Conservation (phyloP, 2,113 vertebrate genomes). For the Polypterus senegalus region DNA sequence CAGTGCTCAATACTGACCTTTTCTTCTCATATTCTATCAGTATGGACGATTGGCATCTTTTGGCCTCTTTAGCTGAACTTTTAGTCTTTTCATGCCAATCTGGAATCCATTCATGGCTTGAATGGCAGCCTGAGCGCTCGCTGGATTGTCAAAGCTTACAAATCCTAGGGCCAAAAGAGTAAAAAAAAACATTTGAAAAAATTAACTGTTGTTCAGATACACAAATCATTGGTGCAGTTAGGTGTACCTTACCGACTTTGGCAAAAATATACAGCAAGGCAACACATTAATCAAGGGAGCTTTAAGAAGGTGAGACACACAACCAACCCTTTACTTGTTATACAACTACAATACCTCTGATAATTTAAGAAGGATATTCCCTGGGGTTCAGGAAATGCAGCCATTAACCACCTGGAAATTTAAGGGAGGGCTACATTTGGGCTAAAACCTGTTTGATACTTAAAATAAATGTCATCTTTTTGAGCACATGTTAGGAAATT, state of each 20-base stretch:
- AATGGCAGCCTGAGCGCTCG: slow-evolving; percentile 78
- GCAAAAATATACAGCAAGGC: neutral
- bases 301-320: neutral
- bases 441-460: no score
- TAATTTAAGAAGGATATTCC: no score
- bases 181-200: neutral
- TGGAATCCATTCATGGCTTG: slow-evolving; percentile 90
- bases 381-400: no score
- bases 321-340: neutral
- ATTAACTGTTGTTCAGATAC: no score
- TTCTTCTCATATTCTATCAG: slow-evolving; percentile 42
- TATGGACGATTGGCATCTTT: slow-evolving; percentile 83
- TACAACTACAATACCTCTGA: neutral
- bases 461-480: no score
- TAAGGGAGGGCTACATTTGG: no score
- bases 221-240: no score
- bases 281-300: no score
- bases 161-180: slow-evolving; percentile 50
- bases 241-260: neutral
- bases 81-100: slow-evolving; percentile 87
- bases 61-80: slow-evolving; percentile 82
- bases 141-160: slow-evolving; percentile 86
- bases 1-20: slow-evolving; percentile 33
- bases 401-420: no score
- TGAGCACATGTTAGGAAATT: no score